Evolutionary conservation across 2,113 vertebrate species (phyloP).

Genomic region (Struthio camelus): DNA sequence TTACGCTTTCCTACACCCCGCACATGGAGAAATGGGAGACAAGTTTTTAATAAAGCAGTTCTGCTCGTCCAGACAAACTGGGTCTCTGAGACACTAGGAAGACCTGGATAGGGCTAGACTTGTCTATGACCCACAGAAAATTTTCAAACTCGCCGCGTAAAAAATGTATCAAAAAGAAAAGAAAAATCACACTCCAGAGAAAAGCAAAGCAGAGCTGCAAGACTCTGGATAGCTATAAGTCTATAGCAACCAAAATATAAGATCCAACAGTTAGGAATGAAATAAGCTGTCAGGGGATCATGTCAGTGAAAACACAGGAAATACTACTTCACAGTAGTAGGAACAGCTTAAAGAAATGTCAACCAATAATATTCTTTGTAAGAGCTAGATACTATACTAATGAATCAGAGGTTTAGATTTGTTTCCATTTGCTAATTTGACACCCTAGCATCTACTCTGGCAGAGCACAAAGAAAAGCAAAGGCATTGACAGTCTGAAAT

Average conservation of each 20-base stretch:
- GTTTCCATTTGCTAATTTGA: neutral
- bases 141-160: neutral
- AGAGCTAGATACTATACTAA: neutral
- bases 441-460: neutral
- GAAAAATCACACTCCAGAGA: neutral
- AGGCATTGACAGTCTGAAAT: neutral
- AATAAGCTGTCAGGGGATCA: neutral
- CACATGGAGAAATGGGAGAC: neutral
- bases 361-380: neutral
- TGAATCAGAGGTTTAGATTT: neutral
- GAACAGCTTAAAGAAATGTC: neutral
- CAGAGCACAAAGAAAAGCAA: neutral
- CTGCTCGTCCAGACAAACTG: neutral
- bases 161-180: neutral
- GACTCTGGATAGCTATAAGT: neutral
- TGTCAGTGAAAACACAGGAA: neutral
- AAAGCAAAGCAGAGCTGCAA: neutral
- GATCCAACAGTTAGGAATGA: neutral
- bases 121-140: neutral
- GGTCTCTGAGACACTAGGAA: neutral
- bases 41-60: constrained; percentile 8
- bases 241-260: neutral
- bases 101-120: neutral
- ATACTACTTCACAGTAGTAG: neutral
- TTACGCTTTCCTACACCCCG: neutral